phyloP scores from a whole-genome alignment of 2,797 vertebrate species.

The Chaenodraco wilsoni region DNA sequence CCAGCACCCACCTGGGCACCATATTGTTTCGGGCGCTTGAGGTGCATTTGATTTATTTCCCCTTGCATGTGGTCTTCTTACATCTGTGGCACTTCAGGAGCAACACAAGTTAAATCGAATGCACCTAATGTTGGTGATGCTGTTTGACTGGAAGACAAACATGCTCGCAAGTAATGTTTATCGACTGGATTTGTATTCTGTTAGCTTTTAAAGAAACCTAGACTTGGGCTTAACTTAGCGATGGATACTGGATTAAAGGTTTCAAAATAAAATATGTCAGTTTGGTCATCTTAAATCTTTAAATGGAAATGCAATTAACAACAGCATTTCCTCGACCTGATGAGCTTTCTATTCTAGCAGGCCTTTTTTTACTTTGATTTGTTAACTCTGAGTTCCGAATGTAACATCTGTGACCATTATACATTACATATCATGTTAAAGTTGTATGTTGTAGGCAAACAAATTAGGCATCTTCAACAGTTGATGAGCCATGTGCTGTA shows the following conservation, averaged over 20 bases:
- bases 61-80: conserved; percentile 55
- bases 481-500: not conserved
- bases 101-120: not conserved
- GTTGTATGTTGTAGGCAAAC: not conserved
- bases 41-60: conserved; percentile 72
- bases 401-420: not conserved
- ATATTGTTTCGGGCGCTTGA: conserved; percentile 67
- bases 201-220: not conserved
- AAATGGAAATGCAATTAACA: not conserved
- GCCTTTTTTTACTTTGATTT: too few relatives aligned
- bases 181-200: not conserved
- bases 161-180: not conserved
- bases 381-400: not conserved
- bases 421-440: not conserved
- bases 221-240: not conserved
- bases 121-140: conserved; percentile 1
- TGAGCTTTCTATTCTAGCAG: not conserved
- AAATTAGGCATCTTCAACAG: not conserved
- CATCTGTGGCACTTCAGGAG: conserved; percentile 33
- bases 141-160: conserved; percentile 22
- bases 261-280: not conserved
- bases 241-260: not conserved
- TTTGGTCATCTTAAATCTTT: conserved; percentile 3
- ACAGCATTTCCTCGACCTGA: not conserved
- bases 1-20: conserved; percentile 70